Base-by-base conservation (phyloP, 1,140 invertebrate genomes). In the Penaeus chinensis region DNA sequence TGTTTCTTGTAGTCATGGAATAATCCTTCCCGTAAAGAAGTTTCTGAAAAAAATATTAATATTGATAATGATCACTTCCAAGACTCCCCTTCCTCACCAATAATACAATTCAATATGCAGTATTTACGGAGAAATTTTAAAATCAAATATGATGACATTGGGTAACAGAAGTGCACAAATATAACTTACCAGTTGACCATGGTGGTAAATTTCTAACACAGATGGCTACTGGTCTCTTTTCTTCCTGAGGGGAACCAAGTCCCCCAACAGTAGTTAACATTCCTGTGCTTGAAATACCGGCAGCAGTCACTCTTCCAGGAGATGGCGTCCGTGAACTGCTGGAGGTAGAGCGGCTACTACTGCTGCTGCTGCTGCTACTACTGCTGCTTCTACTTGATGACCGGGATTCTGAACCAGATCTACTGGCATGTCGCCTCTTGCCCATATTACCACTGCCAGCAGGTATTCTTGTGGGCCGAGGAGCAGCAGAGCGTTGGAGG, bases 1-100 rank as follows among this genome's bases (percentile, higher is more conserved):
- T 99, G 97, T 91, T 99, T 99, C 93, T 99, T 99, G 94, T 99
- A 99, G 93, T 99, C 98, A 93, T 99, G 98, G 93, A 98, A 99
- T 87, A 99, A 94, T 87, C 98, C 98, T 93, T 99, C 98, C 93
- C 99, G 98, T 87, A 99, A 94, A 88, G 97, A 98, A 88, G 97
- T 98, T 93, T 98, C 97, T 93, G 95, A 66, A 85, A 76, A 74
- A 47, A 82, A 61, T 62, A 22, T n/a, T 61, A 18, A 69, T 13
- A 79, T 85, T 62, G n/a, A 79, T 24, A 37, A 54, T n/a, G 22
- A 84, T 24, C 18, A 47, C 0, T 80, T 42, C 4, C 27, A 61
- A 66, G 24, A 85, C 13, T 24, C 16, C 5, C 62, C 69, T 10
- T 74, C n/a, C 4, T 13, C 65, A 24, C 37, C 37, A 66, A n/a